Conservation (phyloP, 1,140 invertebrate species). For the Polypedilum pembai region DNA sequence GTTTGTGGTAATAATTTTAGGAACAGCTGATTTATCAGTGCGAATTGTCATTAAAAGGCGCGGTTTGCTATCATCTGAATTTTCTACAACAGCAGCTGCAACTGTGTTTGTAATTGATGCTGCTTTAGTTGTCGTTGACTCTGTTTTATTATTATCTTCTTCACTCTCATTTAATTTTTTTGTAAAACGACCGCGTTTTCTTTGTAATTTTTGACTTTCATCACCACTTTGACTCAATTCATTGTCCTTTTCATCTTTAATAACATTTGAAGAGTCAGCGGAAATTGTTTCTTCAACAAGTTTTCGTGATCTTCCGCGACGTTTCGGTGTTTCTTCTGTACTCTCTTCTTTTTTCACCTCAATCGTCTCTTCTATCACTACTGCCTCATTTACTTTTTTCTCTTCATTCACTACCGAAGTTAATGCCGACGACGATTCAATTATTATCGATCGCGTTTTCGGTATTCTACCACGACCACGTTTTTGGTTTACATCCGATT, state of each 20-base stretch:
- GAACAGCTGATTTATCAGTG: constrained; percentile 19
- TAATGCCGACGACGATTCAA: not conserved
- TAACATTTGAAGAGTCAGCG: not conserved
- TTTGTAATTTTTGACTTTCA: not conserved
- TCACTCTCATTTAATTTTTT: not conserved
- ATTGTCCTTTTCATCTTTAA: not conserved
- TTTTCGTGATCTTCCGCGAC: constrained; percentile 23
- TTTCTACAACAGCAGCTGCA: not conserved
- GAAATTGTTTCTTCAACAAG: constrained; percentile 28
- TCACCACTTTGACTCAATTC: not conserved
- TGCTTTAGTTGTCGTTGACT: not conserved
- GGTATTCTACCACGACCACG: constrained; percentile 24
- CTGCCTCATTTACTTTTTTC: constrained; percentile 29
- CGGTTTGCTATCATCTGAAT: not conserved
- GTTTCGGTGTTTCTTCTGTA: constrained; percentile 19
- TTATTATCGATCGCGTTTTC: constrained; percentile 21
- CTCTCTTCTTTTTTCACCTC: constrained; percentile 31
- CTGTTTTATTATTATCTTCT: not conserved
- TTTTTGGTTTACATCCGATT: constrained; percentile 9
- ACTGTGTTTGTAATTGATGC: not conserved
- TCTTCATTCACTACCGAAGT: constrained; percentile 26
- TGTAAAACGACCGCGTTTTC: not conserved
- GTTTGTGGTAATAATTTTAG: not conserved
- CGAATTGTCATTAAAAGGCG: not conserved
- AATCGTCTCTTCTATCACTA: constrained; percentile 30